Base-by-base conservation (phyloP, 2,797 vertebrate genomes). In the Karalla daura region DNA sequence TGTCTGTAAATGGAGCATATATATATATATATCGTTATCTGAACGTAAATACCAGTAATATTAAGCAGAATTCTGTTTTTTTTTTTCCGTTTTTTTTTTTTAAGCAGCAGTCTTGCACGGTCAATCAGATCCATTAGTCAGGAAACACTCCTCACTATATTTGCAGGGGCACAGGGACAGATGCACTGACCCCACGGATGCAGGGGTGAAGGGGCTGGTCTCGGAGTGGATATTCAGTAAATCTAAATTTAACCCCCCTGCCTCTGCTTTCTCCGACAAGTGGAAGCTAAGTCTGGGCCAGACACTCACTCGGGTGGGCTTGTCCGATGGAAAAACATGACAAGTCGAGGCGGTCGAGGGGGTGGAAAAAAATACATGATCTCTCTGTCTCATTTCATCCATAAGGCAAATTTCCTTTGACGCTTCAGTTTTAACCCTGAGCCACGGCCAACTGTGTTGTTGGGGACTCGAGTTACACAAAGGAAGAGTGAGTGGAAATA, bases 401-500 rank as follows among this genome's bases (percentile, higher is more conserved):
- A 35, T 68, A 79, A 69, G 50, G 62, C 68, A 49, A 41, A 30
- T 35, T 58, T 30, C 1, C 62, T 68, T 58, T 81, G 80, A 83
- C 79, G 86, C 68, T 70, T 75, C 44, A 55, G 17, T 78, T 84
- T 72, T 44, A 62, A 24, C 51, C 74, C 2, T n/a, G 3, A 72
- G 73, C 70, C 50, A 10, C 64, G 15, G 68, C 46, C 62, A 58
- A 30, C 56, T 66, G 78, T 67, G 59, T 51, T 69, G 83, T 60
- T n/a, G 75, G 56, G 74, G 82, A 83, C 80, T 90, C 76, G 43
- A 75, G 71, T 88, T 86, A 86, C 85, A 76, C 41, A 70, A 60
- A 79, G 85, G 84, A 84, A 63, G 82, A 84, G 58, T 7, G 50
- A 70, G 84, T 70, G 88, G 88, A 89, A 88, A 91, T 70, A 81